Conservation (phyloP, 2,113 vertebrate genomes). For the Albula glossodonta region DNA sequence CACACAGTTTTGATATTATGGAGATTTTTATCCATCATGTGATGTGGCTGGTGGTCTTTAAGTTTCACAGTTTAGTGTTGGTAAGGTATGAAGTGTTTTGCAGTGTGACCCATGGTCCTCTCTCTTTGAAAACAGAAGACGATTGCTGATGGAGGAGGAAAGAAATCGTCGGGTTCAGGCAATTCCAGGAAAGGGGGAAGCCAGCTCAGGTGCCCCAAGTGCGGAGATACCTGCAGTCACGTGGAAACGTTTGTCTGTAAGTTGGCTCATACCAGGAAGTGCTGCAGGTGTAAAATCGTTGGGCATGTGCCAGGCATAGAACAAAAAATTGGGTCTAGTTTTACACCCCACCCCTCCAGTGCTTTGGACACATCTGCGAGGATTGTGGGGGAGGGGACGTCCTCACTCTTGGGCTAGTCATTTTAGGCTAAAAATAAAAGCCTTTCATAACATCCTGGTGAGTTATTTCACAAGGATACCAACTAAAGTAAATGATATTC, state of each 20-base stretch:
- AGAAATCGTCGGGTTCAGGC: slow-evolving; percentile 80
- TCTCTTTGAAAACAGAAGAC: slow-evolving; percentile 73
- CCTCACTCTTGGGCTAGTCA: neutral
- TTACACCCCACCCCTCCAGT: neutral
- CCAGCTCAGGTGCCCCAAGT: slow-evolving; percentile 94
- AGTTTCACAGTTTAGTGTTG: neutral
- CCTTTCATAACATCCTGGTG: neutral
- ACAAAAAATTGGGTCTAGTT: neutral
- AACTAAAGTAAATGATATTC: neutral
- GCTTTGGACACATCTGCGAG: no score
- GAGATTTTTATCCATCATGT: neutral
- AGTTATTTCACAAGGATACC: neutral
- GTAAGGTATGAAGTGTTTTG: neutral
- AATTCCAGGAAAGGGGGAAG: slow-evolving; percentile 89
- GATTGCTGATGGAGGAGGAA: slow-evolving; percentile 73
- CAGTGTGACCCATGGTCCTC: neutral
- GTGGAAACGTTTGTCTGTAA: slow-evolving; percentile 98
- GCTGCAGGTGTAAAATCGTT: no score
- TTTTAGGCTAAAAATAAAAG: neutral
- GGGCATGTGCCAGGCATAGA: no score
- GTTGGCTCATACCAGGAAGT: slow-evolving; percentile 51
- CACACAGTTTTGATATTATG: no score
- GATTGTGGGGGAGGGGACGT: neutral
- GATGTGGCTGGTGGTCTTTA: neutral
- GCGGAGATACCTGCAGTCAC: slow-evolving; percentile 92